Evolutionary conservation across 2,888 invertebrate species (phyloP), one percentile per base, ranked within the genome.

Genomic region (Noctua janthina): DNA sequence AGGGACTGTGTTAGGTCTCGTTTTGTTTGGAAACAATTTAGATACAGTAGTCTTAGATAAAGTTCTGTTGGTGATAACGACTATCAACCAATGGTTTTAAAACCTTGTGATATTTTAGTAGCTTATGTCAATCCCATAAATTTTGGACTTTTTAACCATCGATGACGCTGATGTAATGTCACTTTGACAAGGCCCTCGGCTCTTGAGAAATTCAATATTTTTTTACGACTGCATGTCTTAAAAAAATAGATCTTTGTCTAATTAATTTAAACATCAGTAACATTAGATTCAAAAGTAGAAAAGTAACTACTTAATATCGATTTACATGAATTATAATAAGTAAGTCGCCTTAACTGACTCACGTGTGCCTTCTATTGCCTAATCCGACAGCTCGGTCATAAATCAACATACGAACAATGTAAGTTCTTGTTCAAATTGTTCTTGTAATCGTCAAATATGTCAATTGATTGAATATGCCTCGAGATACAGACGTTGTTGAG

Each of bases 361-460:
- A 81, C 70, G 70, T 83, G 78, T 81, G 39, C 83, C 70, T 56
- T 70, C 29, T 76, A 20, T 81, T 81, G 83, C 81, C 20, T 70
- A 81, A 83, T 83, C 71, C 46, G 20, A 54, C n/a, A 29, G 39
- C 62, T 62, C 54, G 84, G 49, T 72, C 84, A 49, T 82, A 84
- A 84, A 82, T 84, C 84, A 81, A 78, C 70, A 59, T 70, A 59
- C 56, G 78, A 78, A 83, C 66, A 81, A 83, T 78, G 43, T 49
- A 70, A 49, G 39, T 70, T 39, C 77, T 64, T 70, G 69, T 59
- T 83, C 54, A 66, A 76, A 83, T 83, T 67, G 64, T 59, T 71
- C 67, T 56, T 73, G 75, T 75, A 75, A 56, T 69, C 51, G 68
- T 73, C 59, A 81, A 75, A 82, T 75, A 49, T n/a, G 46, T 67